Conservation (phyloP, 2,113 vertebrate species). For the Trogon melanurus region DNA sequence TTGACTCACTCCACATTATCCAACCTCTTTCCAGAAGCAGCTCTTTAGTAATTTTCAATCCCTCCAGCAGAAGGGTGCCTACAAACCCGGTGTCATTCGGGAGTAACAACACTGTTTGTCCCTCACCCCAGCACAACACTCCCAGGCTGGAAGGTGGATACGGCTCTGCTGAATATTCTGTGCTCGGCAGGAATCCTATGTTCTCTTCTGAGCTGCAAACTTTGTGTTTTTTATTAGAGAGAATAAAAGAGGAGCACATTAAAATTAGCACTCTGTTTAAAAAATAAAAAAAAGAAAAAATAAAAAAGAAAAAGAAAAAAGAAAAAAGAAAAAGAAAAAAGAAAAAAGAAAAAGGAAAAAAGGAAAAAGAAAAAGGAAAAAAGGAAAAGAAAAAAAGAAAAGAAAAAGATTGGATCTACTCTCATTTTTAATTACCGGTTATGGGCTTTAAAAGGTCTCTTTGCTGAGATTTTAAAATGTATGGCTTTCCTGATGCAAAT, state of each 20-base stretch:
- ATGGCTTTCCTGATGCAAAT: not conserved
- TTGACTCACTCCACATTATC: not conserved
- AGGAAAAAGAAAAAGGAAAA: too few species aligned
- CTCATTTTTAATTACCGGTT: conserved; percentile 3
- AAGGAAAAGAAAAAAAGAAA: not conserved
- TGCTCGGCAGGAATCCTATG: not conserved
- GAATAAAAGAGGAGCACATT: not conserved
- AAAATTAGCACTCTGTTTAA: not conserved
- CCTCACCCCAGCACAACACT: conserved; percentile 21
- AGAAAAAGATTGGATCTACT: not conserved
- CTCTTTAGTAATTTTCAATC: not conserved
- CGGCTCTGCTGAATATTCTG: not conserved
- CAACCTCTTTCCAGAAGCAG: not conserved
- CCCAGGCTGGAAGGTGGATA: not conserved
- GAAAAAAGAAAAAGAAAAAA: too few species aligned
- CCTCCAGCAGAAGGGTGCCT: conserved; percentile 7
- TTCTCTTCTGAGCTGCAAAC: not conserved
- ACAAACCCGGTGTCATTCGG: not conserved
- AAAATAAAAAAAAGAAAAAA: not conserved
- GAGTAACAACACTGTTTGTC: not conserved
- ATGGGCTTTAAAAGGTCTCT: not conserved
- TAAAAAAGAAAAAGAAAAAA: too few species aligned
- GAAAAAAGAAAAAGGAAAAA: too few species aligned
- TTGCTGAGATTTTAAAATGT: not conserved
- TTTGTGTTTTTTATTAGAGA: not conserved